Base-by-base conservation (phyloP, 2,113 vertebrate species). In the Pluvialis apricaria region DNA sequence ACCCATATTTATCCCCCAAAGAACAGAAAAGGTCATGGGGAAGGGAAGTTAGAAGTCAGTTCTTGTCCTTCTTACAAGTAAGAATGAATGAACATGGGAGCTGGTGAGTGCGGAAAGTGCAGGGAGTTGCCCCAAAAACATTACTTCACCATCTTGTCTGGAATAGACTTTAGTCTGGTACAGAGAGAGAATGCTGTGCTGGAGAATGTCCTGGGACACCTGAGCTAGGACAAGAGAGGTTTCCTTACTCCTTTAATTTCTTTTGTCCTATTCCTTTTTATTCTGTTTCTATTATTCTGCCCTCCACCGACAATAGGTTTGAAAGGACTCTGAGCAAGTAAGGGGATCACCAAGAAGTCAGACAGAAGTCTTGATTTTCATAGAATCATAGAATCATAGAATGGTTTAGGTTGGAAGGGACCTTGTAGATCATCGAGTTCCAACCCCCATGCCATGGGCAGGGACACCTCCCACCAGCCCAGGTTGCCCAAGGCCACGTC, bases 141-240 rank as follows among this genome's bases (percentile, higher is more conserved):
- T 71, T 55, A 7, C 3, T 38, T 80, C 6, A 1, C 47, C 32
- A 10, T 44, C 26, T 65, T 81, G 5, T 6, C 13, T 31, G 11
- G 5, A 1, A 2, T 9, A 54, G 25, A 62, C 18, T 18, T 71
- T 40, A 9, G 13, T 12, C 83, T 12, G 36, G 10, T 12, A 60
- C 6, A 47, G 16, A 72, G 57, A 1, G 38, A 62, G 64, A 88
- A 69, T 0, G 0, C 10, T 17, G 15, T 38, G 6, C 34, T 51
- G 17, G 6, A 21, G 6, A 47, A 51, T 15, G 13, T 68, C 25
- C 13, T 55, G 17, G 17, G 16, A 44, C 2, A 28, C 18, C 14
- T 44, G 21, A 60, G 11, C 14, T 40, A 76, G 32, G 5, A 16
- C 8, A 70, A 55, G 26, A 64, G 11, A 28, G 6, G 4, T 26